These are phyloP conservation scores for Crotophaga sulcirostris DNA, from an alignment of 2,113 vertebrate species.

Conservation along the genomic window DNA sequence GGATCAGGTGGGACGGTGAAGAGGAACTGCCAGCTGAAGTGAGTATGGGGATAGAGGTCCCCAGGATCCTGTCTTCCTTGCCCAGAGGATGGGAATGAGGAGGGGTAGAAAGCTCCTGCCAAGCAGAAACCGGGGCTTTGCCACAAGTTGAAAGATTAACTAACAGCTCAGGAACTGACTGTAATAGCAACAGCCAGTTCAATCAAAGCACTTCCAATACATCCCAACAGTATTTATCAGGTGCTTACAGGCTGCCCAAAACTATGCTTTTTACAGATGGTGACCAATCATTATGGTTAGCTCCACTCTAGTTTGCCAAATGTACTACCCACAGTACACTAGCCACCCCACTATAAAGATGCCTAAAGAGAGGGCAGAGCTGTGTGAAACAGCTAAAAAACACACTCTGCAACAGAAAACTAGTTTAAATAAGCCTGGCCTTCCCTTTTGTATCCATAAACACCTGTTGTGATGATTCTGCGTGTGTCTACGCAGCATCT, in stretches of 20 bases:
- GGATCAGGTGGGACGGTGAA: not conserved
- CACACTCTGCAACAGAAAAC: not conserved
- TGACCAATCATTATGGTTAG: not conserved
- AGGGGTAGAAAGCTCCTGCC: not conserved
- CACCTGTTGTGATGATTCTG: not conserved
- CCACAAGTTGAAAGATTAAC: not conserved
- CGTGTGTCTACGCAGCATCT: not conserved
- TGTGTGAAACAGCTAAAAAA: not conserved
- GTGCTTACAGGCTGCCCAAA: not conserved
- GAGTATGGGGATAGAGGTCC: not conserved
- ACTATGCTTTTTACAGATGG: not conserved
- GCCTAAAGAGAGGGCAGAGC: not conserved
- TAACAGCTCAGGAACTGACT: not conserved
- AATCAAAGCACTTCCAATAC: slow-evolving; percentile 2
- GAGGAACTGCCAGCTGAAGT: not conserved
- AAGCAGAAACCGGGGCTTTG: not conserved
- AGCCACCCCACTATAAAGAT: not conserved
- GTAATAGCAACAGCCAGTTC: not conserved
- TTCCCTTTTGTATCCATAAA: not conserved
- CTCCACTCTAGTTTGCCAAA: not conserved
- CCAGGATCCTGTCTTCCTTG: not conserved
- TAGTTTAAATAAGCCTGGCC: not conserved
- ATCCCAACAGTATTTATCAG: not conserved
- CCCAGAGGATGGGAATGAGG: not conserved
- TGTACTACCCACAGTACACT: not conserved